Base-by-base conservation (phyloP, 2,888 invertebrate species). In the Syrista parreyssii region DNA sequence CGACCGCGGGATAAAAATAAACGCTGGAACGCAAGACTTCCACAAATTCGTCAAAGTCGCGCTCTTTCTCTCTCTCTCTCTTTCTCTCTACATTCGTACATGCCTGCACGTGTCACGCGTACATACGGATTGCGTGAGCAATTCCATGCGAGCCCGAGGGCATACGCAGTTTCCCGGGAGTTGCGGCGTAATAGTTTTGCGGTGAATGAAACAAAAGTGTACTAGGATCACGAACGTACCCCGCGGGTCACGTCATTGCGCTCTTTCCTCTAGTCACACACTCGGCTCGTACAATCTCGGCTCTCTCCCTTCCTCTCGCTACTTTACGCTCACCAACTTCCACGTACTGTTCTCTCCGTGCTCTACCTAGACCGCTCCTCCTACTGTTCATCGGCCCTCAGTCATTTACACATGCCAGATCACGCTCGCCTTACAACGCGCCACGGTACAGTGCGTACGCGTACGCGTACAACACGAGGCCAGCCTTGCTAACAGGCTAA, bases 371-470 rank as follows among this genome's bases (percentile, higher is more conserved):
- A 11, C 30, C n/a, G 71, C 30, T 33, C 33, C 55, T 55, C 55
- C 55, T 55, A 55, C 55, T 23, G 55, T 23, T 55, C 23, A 55
- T 55, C 55, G 23, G 23, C 23, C 23, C 55, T 55, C 55, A 55
- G 55, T 55, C 23, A 55, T 55, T 55, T 55, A 55, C 55, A 55
- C 55, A 55, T 55, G 55, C 55, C 55, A 23, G 55, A 55, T 55
- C 55, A 55, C 55, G 55, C 55, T 55, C 6, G 55, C 55, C 55
- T 23, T 55, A 55, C 40, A 23, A 55, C 31, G 71, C 76, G 72
- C 76, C 86, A 87, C 86, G 87, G 86, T 87, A 87, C 86, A 83
- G 80, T 84, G 81, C 84, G 85, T 85, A 85, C 84, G 86, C 82
- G 79, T 79, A 81, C 79, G 81, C 80, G 74, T 73, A 33, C 55